Evolutionary conservation across 2,888 invertebrate species (phyloP), one percentile per base, ranked within the genome.

Genomic region (Candidula unifasciata): DNA sequence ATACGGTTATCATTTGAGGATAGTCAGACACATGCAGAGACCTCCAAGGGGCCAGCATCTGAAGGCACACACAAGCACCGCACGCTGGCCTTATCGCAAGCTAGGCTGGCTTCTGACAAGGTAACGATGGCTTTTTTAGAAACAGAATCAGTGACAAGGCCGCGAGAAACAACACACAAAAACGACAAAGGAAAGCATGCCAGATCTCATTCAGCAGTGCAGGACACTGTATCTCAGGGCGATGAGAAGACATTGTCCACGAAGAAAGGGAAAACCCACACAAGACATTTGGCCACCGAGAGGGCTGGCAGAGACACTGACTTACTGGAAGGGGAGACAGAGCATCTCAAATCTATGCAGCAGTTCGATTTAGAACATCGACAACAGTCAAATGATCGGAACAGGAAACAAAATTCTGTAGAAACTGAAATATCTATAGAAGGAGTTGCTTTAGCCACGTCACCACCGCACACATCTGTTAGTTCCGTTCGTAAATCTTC

Each of bases 41-140:
- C 64, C n/a, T 30, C 44, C 13, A 69, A 78, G 24, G 71, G 57
- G 24, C 54, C n/a, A n/a, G 83, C 35, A 3, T 44, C 44, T 0
- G 27, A 24, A 30, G 69, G 6, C 24, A 77, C 68, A 44, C 27
- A 76, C 5, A 78, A 83, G 21, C 68, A 78, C 16, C 71, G 79
- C 10, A 44, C 73, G 57, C 79, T 79, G 16, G 83, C 79, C 27
- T 73, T 79, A n/a, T 79, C 60, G 18, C 79, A 83, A n/a, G 83
- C 83, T 35, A 79, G 79, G 52, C 77, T 79, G 18, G 78, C 83
- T 27, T 83, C 79, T 30, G 83, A 83, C 60, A 83, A 83, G 83
- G 73, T 83, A 83, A 79, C 83, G n/a, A 79, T 83, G 83, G 83
- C 83, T 21, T 79, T 83, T 6, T 79, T 71, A n/a, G 83, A 83